These are phyloP conservation scores for Ophraella communa DNA, from an alignment of 2,888 invertebrate species.

Conservation along the genomic window DNA sequence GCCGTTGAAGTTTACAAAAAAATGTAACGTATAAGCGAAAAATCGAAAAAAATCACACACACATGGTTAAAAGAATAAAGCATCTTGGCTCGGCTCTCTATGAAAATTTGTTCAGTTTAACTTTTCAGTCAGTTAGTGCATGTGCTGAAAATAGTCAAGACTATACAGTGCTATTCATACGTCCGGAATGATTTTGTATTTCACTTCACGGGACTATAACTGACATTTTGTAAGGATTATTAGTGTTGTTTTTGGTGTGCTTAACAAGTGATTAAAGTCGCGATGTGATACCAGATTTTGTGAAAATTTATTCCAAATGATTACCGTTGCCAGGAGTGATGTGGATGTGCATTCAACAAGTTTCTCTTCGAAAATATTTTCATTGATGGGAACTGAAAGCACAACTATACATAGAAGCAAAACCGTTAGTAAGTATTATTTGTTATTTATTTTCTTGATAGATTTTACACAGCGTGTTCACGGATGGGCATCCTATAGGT, in stretches of 20 bases:
- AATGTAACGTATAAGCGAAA: constrained; percentile 32
- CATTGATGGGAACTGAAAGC: constrained; percentile 50
- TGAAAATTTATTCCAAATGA: constrained; percentile 43
- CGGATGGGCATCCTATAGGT: no score
- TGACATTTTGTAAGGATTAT: constrained; percentile 9
- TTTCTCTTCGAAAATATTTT: constrained; percentile 43
- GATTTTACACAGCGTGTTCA: no score
- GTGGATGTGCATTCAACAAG: constrained; percentile 45
- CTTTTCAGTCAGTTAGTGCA: constrained; percentile 49
- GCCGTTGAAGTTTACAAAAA: constrained; percentile 27
- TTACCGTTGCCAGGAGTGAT: constrained; percentile 51
- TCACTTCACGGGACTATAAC: not conserved
- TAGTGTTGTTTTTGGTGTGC: constrained; percentile 20
- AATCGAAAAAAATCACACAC: constrained; percentile 40
- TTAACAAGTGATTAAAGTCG: constrained; percentile 34
- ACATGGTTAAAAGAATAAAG: constrained; percentile 28
- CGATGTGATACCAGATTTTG: constrained; percentile 35
- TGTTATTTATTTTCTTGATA: no score
- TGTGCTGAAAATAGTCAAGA: constrained; percentile 51
- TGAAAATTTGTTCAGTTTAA: constrained; percentile 48
- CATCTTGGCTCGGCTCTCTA: constrained; percentile 34
- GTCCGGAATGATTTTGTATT: constrained; percentile 29
- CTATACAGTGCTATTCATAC: constrained; percentile 19
- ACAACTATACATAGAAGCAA: constrained; percentile 44
- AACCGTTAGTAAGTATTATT: constrained; percentile 43